Conservation (phyloP, 2,113 vertebrate species). For the Pongo pygmaeus region DNA sequence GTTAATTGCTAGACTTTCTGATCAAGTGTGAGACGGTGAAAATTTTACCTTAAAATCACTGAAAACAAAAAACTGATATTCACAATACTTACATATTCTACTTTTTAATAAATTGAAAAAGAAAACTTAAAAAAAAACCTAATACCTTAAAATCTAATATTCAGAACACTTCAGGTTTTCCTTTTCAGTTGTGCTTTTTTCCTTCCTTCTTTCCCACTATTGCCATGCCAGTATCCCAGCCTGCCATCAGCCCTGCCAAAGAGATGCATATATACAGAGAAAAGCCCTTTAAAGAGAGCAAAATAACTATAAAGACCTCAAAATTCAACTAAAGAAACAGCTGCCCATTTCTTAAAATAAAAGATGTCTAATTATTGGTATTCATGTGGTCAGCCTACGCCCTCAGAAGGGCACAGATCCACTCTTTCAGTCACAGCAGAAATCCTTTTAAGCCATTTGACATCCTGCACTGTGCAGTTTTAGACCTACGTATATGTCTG, state of each 20-base stretch:
- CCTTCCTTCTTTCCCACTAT: neutral
- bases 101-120: neutral
- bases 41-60: neutral
- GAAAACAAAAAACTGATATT: neutral
- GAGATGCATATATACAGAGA: neutral
- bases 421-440: neutral
- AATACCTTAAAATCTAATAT: neutral
- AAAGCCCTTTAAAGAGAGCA: neutral
- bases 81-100: neutral
- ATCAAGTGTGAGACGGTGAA: neutral
- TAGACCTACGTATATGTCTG: neutral
- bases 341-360: slow-evolving; percentile 47
- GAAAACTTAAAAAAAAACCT: neutral
- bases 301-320: slow-evolving; percentile 39
- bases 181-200: neutral
- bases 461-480: neutral
- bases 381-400: neutral
- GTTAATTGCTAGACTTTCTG: neutral
- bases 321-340: slow-evolving; percentile 23
- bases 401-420: slow-evolving; percentile 4
- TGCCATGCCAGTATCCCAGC: neutral
- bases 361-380: slow-evolving; percentile 1
- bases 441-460: slow-evolving; percentile 16
- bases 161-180: neutral
- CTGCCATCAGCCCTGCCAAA: neutral